Evolutionary conservation across 2,113 vertebrate species (phyloP), one percentile per base, ranked within the genome.

Genomic region (Bostrychus sinensis): DNA sequence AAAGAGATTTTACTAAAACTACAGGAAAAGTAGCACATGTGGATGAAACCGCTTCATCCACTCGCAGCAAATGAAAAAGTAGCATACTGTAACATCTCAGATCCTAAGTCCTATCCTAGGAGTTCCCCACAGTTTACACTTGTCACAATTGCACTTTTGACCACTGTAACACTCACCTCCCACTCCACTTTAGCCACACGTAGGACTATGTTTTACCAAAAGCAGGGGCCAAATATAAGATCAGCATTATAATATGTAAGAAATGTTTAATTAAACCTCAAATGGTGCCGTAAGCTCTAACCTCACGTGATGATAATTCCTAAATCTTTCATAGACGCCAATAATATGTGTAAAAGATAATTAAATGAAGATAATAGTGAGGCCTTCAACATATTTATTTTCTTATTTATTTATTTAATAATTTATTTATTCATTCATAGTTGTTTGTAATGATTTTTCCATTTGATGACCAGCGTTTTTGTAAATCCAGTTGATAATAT

Each of bases 381-480:
- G 72, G 64, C 65, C 70, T 57, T 51, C 48, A n/a, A 51, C 14
- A n/a, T 51, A 51, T 51, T 51, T 51, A 51, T 77, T 76, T 83
- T 61, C 84, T 58, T 68, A 62, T 61, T 59, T 66, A 77, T 70
- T 68, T 39, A 54, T 41, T 77, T 46, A 66, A 38, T 66, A 79
- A 86, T 87, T 81, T 86, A 89, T 89, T 82, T 89, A 88, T 89
- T 82, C 86, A 89, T 90, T 76, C 72, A 66, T 57, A 23, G 34
- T 63, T 59, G 36, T 84, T 38, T 73, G 26, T 71, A 59, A 58
- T 72, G 22, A 39, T 72, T 80, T 86, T 75, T 82, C 53, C 56
- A 69, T 72, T 56, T 75, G 74, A 86, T 46, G 66, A 86, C 80
- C 82, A 84, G 75, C 71, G 50, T 82, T 85, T 84, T 85, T 59